Evolutionary conservation across 1,140 invertebrate species (phyloP), one percentile per base, ranked within the genome.

Genomic region (Sycophaga agraensis): DNA sequence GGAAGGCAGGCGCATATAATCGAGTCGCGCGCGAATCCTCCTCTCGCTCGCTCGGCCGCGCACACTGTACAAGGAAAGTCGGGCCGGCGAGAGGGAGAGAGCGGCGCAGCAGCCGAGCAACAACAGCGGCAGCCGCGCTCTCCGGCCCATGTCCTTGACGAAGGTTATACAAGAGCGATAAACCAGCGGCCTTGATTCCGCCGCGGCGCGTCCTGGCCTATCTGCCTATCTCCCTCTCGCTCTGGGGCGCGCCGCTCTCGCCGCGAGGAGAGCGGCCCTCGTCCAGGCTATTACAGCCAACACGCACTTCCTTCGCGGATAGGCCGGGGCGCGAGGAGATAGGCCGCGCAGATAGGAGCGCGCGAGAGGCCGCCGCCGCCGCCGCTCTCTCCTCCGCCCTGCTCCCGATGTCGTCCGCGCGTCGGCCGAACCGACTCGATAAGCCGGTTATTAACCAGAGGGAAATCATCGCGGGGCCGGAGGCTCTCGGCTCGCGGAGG

Each of bases 131-230:
- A 50, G 8, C 12, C 42, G 42, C 50, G 43, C 45, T 48, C 68
- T 67, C 68, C 67, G 59, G 57, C 35, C 59, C 54, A 53, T 54
- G 51, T 66, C 57, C 56, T 55, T 54, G 59, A 34, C 53, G 46
- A 54, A 51, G 55, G 54, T 57, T 61, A 65, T 65, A 62, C 54
- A 62, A 57, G 53, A 54, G 49, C 58, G 55, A 49, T 50, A 56
- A 64, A 64, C 63, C 57, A 64, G 46, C 63, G 63, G 57, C 63
- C 63, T 59, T 64, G 57, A 64, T 59, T 64, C 62, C 35, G 28
- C 45, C 17, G 16, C 40, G 21, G 40, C 53, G 46, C 43, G 40
- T 31, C 54, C 40, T 35, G 45, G 17, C 39, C 50, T 31, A 16
- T 28, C 42, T 69, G 11, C 9, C 46, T 48, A 16, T 48, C 24